Evolutionary conservation across 2,888 invertebrate species (phyloP).

Genomic region (Nomada lathburiana): DNA sequence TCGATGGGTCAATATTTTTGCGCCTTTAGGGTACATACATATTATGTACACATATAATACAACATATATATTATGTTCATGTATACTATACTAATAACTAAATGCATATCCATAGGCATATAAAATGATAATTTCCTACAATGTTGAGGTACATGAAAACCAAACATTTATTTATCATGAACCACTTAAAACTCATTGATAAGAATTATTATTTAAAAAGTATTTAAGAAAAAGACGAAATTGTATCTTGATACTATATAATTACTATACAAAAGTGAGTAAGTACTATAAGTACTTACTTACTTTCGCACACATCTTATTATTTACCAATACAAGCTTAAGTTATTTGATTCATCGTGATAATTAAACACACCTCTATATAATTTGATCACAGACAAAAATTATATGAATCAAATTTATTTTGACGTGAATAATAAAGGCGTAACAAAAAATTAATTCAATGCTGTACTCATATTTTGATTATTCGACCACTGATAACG

Average conservation of each 20-base stretch:
- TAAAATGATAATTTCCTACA: no score
- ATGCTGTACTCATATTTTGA: neutral
- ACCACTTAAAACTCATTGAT: no score
- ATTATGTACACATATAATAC: no score
- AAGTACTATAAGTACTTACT: neutral
- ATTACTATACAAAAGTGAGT: no score
- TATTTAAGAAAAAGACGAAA: neutral
- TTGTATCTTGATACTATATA: neutral
- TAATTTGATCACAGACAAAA: no score
- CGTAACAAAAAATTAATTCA: neutral
- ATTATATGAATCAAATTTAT: neutral
- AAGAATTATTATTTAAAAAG: no score
- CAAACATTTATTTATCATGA: neutral
- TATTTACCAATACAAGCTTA: neutral
- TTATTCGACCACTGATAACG: slow-evolving; percentile 37
- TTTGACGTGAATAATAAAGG: neutral
- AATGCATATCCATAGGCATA: no score
- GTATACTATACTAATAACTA: no score
- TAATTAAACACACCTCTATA: no score
- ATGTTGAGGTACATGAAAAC: neutral
- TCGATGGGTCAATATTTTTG: neutral
- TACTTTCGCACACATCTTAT: neutral
- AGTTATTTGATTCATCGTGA: no score
- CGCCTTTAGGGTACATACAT: neutral
- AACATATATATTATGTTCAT: no score